Evolutionary conservation across 2,888 invertebrate species (phyloP), one percentile per base, ranked within the genome.

Genomic region (Caenorhabditis panamensis): DNA sequence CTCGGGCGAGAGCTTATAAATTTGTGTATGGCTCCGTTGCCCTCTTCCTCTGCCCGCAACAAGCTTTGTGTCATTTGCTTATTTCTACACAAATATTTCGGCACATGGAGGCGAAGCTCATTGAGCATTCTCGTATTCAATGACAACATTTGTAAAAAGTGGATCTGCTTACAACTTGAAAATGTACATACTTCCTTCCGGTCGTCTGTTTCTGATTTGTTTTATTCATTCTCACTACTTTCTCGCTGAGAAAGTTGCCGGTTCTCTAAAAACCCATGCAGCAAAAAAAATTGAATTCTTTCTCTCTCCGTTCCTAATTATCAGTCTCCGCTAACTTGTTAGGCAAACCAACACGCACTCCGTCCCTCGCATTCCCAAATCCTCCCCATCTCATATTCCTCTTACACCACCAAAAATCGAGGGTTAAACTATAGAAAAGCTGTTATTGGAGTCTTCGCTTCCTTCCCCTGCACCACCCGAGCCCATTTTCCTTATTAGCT

Each of bases 121-220:
- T 75, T 75, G 73, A 66, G 73, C 73, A 75, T 66, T 75, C 73
- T 66, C 53, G 73, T 66, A 66, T 75, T 66, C 73, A 53, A 75
- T 75, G 73, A 66, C 73, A 75, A 54, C 71, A 49, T 71, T 71
- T 62, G 53, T 56, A 31, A 53, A 66, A 59, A 47, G 68, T 68
- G 71, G 71, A 72, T 64, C 58, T 75, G 66, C 66, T 66, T 66
- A 59, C 66, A 61, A 66, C 56, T 66, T 66, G 47, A 63, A 26
- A 47, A 47, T 58, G 51, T 56, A 47, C 47, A 47, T 18, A 28
- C 16, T 73, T 72, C 64, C 72, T 28, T n/a, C 28, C 26, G 16
- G 44, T 36, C 20, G 47, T 51, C 13, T 41, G 41, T 41, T 41
- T 41, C 41, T 41, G 41, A 41, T 41, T 41, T 13, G 20, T 47